Evolutionary conservation across 1,140 invertebrate genomes (phyloP).

Genomic region (Macrobrachium rosenbergii): DNA sequence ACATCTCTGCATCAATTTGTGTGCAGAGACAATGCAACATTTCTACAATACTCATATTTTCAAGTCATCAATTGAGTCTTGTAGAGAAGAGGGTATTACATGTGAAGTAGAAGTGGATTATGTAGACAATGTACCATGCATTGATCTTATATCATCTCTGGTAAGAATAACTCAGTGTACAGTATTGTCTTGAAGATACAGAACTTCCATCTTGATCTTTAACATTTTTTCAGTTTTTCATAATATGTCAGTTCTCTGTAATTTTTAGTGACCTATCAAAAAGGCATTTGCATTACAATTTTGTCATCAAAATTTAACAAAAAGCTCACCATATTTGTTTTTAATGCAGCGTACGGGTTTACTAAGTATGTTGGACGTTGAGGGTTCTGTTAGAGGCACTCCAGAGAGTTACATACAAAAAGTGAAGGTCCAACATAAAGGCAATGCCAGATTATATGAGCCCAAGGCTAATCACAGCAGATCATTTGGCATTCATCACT

Average conservation of each 20-base stretch:
- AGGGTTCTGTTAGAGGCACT: conserved; percentile 88
- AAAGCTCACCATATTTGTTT: neutral
- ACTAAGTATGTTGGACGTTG: conserved; percentile 92
- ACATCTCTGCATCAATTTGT: conserved; percentile 94
- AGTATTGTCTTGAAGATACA: neutral
- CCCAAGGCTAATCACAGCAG: conserved; percentile 80
- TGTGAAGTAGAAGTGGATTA: conserved; percentile 93
- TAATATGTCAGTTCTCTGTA: too few relatives aligned
- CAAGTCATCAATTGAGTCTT: conserved; percentile 93
- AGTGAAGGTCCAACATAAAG: conserved; percentile 86
- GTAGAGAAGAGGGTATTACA: conserved; percentile 92
- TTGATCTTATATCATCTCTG: conserved; percentile 93
- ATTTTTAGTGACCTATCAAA: too few relatives aligned
- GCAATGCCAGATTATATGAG: conserved; percentile 82
- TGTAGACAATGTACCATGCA: conserved; percentile 95
- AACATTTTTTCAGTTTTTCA: too few relatives aligned
- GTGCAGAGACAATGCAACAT: conserved; percentile 97
- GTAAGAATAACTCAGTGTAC: conserved; percentile 71
- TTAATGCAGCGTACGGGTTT: conserved; percentile 82
- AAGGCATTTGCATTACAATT: neutral
- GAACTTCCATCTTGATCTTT: neutral
- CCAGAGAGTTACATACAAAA: conserved; percentile 91
- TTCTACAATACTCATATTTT: conserved; percentile 98
- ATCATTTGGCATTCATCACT: conserved; percentile 93
- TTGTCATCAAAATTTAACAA: too few relatives aligned